A percentile compares a stretch with the other conserved stretches of the same genome.
These are phyloP conservation scores for Dolichallabes microphthalmus DNA, from an alignment of 2,113 vertebrate genomes.

Conservation along the genomic window DNA sequence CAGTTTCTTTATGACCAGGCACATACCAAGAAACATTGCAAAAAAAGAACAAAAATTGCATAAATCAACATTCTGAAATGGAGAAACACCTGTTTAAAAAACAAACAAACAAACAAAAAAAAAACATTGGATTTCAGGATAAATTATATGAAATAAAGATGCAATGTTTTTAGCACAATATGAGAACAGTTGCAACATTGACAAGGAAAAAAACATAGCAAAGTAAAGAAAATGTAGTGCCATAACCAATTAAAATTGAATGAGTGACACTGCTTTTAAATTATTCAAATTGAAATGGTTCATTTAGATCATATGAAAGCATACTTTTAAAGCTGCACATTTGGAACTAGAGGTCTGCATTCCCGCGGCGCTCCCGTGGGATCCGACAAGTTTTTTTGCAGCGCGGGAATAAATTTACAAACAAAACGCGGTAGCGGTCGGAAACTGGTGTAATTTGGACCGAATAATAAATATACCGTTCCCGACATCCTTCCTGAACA, in stretches of 20 bases:
- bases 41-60: neutral
- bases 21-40: neutral
- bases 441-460: too few relatives aligned
- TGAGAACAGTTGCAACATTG: neutral
- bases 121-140: neutral
- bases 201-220: neutral
- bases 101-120: neutral
- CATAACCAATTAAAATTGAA: neutral
- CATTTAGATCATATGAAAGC: neutral
- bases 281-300: neutral
- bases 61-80: conserved; percentile 8
- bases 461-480: too few relatives aligned
- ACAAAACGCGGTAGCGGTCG: too few relatives aligned
- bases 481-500: too few relatives aligned
- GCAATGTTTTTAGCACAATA: neutral
- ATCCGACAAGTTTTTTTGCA: too few relatives aligned
- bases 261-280: neutral
- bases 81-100: neutral
- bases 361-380: too few relatives aligned
- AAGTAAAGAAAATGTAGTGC: neutral
- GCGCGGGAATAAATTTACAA: too few relatives aligned
- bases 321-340: neutral
- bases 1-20: neutral
- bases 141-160: neutral
- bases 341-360: too few relatives aligned